These are phyloP conservation scores for Chloroclystis v-ata DNA, from an alignment of 2,888 invertebrate genomes.

Conservation along the genomic window DNA sequence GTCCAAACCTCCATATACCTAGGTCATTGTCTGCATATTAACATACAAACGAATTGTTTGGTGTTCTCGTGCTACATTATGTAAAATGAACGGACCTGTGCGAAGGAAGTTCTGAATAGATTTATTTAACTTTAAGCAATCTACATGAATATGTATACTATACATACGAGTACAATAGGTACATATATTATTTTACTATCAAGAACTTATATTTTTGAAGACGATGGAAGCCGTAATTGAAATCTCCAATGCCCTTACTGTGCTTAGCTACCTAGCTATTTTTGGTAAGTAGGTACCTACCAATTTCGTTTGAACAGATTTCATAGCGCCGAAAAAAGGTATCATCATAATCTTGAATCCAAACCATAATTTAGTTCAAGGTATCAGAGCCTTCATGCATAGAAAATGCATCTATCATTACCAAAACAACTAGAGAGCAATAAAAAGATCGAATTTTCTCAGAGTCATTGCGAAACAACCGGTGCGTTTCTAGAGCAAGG, in stretches of 20 bases:
- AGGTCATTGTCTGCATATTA: slow-evolving; percentile 60
- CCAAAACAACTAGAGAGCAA: slow-evolving; percentile 32
- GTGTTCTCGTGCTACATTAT: slow-evolving; percentile 23
- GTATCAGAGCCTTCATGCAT: neutral
- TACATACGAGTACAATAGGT: too few species aligned
- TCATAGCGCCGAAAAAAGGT: neutral
- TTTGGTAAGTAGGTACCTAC: too few species aligned
- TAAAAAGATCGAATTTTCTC: slow-evolving; percentile 59
- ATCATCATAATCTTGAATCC: neutral
- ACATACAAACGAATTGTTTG: slow-evolving; percentile 53
- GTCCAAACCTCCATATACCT: slow-evolving; percentile 33
- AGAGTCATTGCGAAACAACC: slow-evolving; percentile 63
- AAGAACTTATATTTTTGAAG: too few species aligned
- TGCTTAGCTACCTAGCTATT: too few species aligned
- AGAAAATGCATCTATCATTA: slow-evolving; percentile 22
- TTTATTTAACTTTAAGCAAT: neutral
- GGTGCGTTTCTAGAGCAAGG: slow-evolving; percentile 71
- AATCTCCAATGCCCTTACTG: too few species aligned
- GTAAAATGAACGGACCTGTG: slow-evolving; percentile 6
- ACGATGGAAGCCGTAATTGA: too few species aligned
- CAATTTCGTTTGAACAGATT: too few species aligned
- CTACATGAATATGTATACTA: neutral
- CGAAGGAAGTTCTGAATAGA: slow-evolving; percentile 4
- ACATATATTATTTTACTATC: too few species aligned
- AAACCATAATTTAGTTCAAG: neutral